A percentile compares a stretch with the other conserved stretches of the same genome.
Evolutionary conservation across 2,888 invertebrate genomes (phyloP).

Genomic region (Drosophila anomalata): DNA sequence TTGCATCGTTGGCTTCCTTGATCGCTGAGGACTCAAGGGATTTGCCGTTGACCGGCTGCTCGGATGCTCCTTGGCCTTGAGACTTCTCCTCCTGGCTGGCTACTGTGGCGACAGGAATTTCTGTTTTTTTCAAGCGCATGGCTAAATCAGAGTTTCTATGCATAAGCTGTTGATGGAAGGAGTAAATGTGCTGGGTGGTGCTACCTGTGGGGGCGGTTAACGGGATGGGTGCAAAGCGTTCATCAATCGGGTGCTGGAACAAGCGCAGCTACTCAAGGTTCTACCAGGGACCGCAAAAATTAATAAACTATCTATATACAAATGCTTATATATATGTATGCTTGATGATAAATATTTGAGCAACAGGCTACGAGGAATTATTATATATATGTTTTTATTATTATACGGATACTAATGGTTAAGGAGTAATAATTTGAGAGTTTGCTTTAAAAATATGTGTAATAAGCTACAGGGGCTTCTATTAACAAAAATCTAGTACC

Average conservation of each 20-base stretch:
- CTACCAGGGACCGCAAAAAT: constrained; percentile 49
- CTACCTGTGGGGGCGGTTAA: constrained; percentile 66
- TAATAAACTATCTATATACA: constrained; percentile 2
- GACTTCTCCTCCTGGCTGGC: constrained; percentile 53
- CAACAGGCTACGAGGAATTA: background rate
- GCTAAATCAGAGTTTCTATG: constrained; percentile 82
- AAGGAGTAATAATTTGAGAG: too few species aligned
- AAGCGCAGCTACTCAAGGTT: constrained; percentile 55
- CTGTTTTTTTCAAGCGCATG: constrained; percentile 77
- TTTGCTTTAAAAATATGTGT: too few species aligned
- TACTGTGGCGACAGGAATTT: constrained; percentile 71
- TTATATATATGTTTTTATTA: background rate
- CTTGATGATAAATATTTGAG: background rate
- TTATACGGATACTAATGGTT: too few species aligned
- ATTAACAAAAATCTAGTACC: too few species aligned
- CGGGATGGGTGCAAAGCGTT: constrained; percentile 50
- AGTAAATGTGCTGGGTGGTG: constrained; percentile 76
- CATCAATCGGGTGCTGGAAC: constrained; percentile 45
- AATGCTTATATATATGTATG: background rate
- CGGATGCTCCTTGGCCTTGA: constrained; percentile 1
- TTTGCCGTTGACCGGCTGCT: constrained; percentile 45
- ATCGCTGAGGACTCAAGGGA: constrained; percentile 44
- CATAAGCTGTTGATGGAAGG: constrained; percentile 79
- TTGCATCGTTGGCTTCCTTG: constrained; percentile 49
- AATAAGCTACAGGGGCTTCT: too few species aligned